phyloP scores from a whole-genome alignment of 2,113 vertebrate species.

The Paradisaea rubra region DNA sequence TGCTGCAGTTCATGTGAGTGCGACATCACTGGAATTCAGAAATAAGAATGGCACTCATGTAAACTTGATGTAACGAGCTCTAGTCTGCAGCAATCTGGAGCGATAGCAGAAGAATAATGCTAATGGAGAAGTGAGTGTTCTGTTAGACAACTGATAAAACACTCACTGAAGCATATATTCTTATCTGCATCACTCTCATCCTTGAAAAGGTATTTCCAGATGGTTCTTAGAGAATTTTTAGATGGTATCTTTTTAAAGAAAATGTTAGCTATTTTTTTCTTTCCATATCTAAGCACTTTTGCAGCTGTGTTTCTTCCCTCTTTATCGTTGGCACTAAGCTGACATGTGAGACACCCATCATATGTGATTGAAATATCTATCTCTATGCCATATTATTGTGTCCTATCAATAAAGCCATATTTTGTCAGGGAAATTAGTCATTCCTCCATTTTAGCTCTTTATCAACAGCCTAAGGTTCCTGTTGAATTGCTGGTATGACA shows the following conservation, averaged over 20 bases:
- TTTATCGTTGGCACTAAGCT: not conserved
- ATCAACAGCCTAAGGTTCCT: not conserved
- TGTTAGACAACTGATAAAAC: constrained; percentile 6
- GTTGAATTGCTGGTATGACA: constrained; percentile 2
- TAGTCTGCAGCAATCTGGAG: not conserved
- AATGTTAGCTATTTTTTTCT: not conserved
- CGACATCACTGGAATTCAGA: not conserved
- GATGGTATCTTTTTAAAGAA: constrained; percentile 8
- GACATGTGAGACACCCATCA: constrained; percentile 10
- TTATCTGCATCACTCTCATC: not conserved
- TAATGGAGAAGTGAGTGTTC: not conserved
- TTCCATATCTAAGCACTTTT: not conserved
- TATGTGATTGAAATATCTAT: constrained; percentile 16
- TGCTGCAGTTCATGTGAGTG: not conserved
- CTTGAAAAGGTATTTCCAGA: not conserved
- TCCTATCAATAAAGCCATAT: constrained; percentile 6
- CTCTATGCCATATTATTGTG: not conserved
- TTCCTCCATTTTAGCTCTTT: not conserved
- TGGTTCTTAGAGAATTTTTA: not conserved
- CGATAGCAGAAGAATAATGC: constrained; percentile 24
- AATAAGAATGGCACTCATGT: not conserved
- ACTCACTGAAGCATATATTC: not conserved
- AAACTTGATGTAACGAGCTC: not conserved
- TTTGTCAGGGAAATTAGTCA: not conserved
- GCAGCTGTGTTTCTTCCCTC: not conserved